Conservation (phyloP, 2,888 invertebrate genomes). For the Heliconius ethilla region DNA sequence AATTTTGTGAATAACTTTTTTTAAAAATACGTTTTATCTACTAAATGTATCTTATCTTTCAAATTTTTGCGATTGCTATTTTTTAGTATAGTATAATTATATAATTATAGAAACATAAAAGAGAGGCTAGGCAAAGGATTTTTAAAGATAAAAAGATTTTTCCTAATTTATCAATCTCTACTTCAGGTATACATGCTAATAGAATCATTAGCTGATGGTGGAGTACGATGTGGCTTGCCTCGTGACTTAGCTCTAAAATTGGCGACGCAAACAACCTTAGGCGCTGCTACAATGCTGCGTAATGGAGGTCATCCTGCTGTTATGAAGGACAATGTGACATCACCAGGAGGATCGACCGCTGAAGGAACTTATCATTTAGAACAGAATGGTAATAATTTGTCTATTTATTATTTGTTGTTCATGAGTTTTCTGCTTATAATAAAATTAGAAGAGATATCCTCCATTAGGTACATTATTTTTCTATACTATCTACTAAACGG, state of each 20-base stretch:
- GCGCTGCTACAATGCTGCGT: slow-evolving; percentile 94
- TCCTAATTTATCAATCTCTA: neutral
- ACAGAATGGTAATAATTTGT: slow-evolving; percentile 83
- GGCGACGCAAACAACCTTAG: slow-evolving; percentile 95
- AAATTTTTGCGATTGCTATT: neutral
- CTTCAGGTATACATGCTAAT: slow-evolving; percentile 92
- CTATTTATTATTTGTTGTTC: neutral
- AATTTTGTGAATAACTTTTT: no score
- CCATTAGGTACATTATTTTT: no score
- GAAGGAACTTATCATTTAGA: slow-evolving; percentile 94
- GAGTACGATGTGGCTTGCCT: slow-evolving; percentile 96
- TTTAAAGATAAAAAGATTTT: no score
- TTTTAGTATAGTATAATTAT: no score
- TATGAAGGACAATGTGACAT: slow-evolving; percentile 97
- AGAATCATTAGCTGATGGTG: slow-evolving; percentile 97
- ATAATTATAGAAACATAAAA: neutral
- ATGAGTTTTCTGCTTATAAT: no score
- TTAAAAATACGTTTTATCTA: neutral
- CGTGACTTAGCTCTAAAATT: slow-evolving; percentile 92
- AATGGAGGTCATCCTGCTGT: slow-evolving; percentile 92
- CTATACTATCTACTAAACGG: no score
- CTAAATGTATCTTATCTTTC: neutral
- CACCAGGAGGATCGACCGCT: slow-evolving; percentile 96
- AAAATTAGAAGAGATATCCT: no score
- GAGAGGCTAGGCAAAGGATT: neutral